These are phyloP conservation scores for Acromyrmex charruanus DNA, from an alignment of 1,140 invertebrate species.

Conservation along the genomic window DNA sequence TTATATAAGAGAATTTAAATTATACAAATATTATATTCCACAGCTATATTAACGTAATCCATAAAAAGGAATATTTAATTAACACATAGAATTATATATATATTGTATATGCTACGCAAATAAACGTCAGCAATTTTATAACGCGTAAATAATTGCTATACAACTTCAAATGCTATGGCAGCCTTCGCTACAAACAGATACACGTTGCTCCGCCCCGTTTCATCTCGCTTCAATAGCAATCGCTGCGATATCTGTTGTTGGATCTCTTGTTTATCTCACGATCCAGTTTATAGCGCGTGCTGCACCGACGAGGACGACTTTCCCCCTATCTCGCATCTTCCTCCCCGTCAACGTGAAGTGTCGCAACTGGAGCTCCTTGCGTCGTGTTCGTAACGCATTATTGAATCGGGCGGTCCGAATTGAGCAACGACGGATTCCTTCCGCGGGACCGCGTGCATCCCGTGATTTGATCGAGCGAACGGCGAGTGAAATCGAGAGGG, in stretches of 20 bases:
- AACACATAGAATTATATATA: background rate
- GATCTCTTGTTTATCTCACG: constrained; percentile 50
- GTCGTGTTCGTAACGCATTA: constrained; percentile 27
- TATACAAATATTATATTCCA: background rate
- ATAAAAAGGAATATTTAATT: background rate
- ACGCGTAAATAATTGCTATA: background rate
- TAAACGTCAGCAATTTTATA: background rate
- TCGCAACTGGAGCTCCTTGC: background rate
- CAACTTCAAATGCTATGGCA: background rate
- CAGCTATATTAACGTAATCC: background rate
- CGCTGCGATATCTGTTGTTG: background rate
- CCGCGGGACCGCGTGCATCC: constrained; percentile 46
- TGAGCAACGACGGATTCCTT: constrained; percentile 52
- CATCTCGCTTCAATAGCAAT: background rate
- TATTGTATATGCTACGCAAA: background rate
- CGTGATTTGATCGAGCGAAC: constrained; percentile 34
- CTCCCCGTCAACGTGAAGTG: constrained; percentile 1
- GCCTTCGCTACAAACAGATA: background rate
- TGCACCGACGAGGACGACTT: constrained; percentile 8
- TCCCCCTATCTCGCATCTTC: constrained; percentile 43
- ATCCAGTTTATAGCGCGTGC: constrained; percentile 36
- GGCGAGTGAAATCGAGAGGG: constrained; percentile 56
- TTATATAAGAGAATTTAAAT: background rate
- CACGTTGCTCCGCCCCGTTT: constrained; percentile 1
- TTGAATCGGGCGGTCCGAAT: constrained; percentile 33